Conservation (phyloP, 1,140 invertebrate genomes). For the Diorhabda carinulata region DNA sequence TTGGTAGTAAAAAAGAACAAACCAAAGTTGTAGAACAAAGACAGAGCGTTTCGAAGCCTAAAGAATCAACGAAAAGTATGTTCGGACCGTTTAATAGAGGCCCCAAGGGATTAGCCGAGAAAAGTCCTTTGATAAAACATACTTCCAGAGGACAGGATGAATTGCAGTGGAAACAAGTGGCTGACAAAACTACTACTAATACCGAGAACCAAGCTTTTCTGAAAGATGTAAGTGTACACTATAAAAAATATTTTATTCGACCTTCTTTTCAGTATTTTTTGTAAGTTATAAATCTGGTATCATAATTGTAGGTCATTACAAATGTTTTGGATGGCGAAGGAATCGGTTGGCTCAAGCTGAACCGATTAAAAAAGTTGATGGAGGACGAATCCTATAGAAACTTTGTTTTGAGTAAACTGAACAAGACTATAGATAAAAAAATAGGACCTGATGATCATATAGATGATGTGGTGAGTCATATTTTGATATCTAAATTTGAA, state of each 20-base stretch:
- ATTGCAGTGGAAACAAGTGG: slow-evolving; percentile 59
- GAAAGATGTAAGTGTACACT: slow-evolving; percentile 63
- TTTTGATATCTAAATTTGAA: neutral
- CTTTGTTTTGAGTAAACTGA: slow-evolving; percentile 91
- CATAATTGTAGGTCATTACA: slow-evolving; percentile 71
- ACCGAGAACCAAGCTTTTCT: slow-evolving; percentile 84
- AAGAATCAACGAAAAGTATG: slow-evolving; percentile 48
- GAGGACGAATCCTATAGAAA: slow-evolving; percentile 98
- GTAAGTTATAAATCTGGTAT: neutral
- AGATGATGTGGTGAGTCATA: slow-evolving; percentile 86
- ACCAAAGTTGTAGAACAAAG: slow-evolving; percentile 23
- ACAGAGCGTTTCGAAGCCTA: slow-evolving; percentile 48
- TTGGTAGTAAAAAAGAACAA: slow-evolving; percentile 55
- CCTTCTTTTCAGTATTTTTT: too few relatives aligned
- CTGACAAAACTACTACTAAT: slow-evolving; percentile 68
- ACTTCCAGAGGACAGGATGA: slow-evolving; percentile 63
- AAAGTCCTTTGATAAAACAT: slow-evolving; percentile 87
- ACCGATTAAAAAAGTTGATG: slow-evolving; percentile 93
- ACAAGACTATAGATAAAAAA: slow-evolving; percentile 89
- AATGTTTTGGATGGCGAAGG: slow-evolving; percentile 94
- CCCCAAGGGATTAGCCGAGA: slow-evolving; percentile 80
- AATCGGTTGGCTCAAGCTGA: slow-evolving; percentile 94
- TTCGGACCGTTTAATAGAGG: slow-evolving; percentile 76
- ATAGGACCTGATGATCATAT: slow-evolving; percentile 94
- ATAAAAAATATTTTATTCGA: neutral